These are phyloP conservation scores for Patella pellucida DNA, from an alignment of 2,888 invertebrate species.

Conservation along the genomic window DNA sequence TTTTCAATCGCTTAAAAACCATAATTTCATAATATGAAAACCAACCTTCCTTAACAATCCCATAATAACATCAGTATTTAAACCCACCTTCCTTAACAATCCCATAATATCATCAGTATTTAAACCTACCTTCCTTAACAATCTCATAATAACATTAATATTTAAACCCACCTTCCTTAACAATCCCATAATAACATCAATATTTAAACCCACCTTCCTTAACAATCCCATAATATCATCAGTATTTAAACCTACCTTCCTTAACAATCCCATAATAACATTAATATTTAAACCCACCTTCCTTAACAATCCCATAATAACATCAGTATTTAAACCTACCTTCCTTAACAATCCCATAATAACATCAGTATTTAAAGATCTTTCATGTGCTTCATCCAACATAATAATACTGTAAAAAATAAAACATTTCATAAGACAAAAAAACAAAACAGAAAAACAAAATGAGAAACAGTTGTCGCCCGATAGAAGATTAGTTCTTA, in stretches of 20 bases:
- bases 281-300: conserved; percentile 88
- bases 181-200: too few relatives aligned
- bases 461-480: too few relatives aligned
- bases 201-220: conserved; percentile 85
- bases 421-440: neutral
- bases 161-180: conserved; percentile 82
- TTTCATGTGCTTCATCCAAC: conserved; percentile 95
- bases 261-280: conserved; percentile 91
- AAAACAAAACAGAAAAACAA: too few relatives aligned
- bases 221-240: conserved; percentile 94
- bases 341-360: conserved; percentile 94
- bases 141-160: conserved; percentile 93
- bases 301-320: conserved; percentile 91
- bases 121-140: conserved; percentile 85
- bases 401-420: conserved; percentile 78
- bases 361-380: conserved; percentile 92
- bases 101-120: conserved; percentile 96
- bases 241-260: conserved; percentile 85
- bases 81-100: conserved; percentile 85
- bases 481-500: too few relatives aligned
- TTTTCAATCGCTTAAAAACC: too few relatives aligned
- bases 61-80: too few relatives aligned
- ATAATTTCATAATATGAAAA: too few relatives aligned
- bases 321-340: conserved; percentile 85
- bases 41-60: too few relatives aligned